Percentiles rank a stretch among this genome's conserved stretches.
These are phyloP conservation scores for Macaria notata DNA, from an alignment of 2,888 invertebrate species.

Conservation along the genomic window DNA sequence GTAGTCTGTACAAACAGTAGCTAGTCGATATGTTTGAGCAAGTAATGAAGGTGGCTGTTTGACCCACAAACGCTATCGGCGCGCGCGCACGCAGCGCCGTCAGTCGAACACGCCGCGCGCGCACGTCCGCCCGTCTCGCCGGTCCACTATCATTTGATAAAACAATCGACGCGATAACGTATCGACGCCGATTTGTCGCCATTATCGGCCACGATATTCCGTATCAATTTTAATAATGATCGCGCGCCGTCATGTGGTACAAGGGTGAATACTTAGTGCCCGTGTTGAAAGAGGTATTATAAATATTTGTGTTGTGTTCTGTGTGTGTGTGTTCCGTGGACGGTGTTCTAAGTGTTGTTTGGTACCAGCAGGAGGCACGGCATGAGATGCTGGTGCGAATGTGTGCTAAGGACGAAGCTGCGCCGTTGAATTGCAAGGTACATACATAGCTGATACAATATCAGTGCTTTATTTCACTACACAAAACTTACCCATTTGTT, in stretches of 20 bases:
- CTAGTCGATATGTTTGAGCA: constrained; percentile 45
- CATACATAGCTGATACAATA: not conserved
- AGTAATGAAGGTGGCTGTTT: constrained; percentile 48
- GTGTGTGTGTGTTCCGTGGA: constrained; percentile 17
- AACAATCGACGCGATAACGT: constrained; percentile 17
- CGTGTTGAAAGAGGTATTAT: constrained; percentile 48
- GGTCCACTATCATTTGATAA: not conserved
- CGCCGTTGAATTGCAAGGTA: constrained; percentile 61
- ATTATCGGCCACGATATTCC: constrained; percentile 10
- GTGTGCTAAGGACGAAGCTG: constrained; percentile 57
- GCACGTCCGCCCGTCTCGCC: constrained; percentile 17
- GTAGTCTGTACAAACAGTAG: constrained; percentile 42
- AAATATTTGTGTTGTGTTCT: constrained; percentile 10
- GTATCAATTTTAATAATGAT: constrained; percentile 21
- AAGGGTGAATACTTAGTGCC: constrained; percentile 49
- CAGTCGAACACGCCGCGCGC: constrained; percentile 20
- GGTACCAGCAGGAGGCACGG: constrained; percentile 36
- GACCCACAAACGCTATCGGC: constrained; percentile 53
- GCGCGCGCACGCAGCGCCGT: constrained; percentile 7
- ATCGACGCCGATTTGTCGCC: constrained; percentile 19
- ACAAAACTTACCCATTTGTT: too few relatives aligned
- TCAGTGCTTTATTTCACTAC: too few relatives aligned
- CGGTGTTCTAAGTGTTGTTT: constrained; percentile 38
- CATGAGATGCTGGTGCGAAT: constrained; percentile 56
- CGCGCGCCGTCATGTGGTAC: constrained; percentile 43